Percentiles rank a stretch among this genome's conserved stretches.
These are phyloP conservation scores for Tetramorium parvispinum DNA, from an alignment of 1,140 invertebrate species.

Conservation along the genomic window DNA sequence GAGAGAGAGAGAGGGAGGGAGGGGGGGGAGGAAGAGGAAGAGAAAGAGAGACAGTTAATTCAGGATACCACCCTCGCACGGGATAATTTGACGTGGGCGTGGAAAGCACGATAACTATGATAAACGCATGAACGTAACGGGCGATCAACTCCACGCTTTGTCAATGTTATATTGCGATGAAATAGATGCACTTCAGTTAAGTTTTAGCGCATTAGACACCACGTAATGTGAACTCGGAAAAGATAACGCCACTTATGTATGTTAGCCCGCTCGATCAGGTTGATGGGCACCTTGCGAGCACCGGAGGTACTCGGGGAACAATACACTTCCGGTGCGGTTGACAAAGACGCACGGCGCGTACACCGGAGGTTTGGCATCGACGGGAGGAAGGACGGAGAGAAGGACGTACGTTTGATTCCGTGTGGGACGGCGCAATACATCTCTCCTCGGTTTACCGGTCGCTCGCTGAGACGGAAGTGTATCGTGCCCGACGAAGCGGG, in stretches of 20 bases:
- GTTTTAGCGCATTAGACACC: not conserved
- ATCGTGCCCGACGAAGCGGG: constrained; percentile 74
- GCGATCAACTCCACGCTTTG: not conserved
- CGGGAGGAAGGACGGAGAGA: constrained; percentile 22
- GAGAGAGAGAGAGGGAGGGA: not conserved
- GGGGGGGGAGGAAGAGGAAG: not conserved
- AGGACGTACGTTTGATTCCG: constrained; percentile 70
- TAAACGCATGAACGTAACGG: constrained; percentile 9
- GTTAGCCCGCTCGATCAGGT: constrained; percentile 25
- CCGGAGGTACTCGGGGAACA: constrained; percentile 37
- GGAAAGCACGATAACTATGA: constrained; percentile 1
- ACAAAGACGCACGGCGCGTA: constrained; percentile 43
- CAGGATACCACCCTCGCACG: not conserved
- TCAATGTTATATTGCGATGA: not conserved
- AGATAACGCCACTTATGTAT: constrained; percentile 34
- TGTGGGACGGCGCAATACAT: constrained; percentile 73
- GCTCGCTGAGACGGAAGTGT: constrained; percentile 74
- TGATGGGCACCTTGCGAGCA: constrained; percentile 28
- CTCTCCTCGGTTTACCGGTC: constrained; percentile 71
- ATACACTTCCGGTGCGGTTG: constrained; percentile 49
- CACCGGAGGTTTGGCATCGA: constrained; percentile 39
- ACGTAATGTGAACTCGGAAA: not conserved
- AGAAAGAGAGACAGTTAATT: not conserved
- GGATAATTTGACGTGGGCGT: not conserved
- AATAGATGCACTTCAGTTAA: not conserved